Conservation (phyloP, 2,113 vertebrate genomes). For the Myotis davidii region DNA sequence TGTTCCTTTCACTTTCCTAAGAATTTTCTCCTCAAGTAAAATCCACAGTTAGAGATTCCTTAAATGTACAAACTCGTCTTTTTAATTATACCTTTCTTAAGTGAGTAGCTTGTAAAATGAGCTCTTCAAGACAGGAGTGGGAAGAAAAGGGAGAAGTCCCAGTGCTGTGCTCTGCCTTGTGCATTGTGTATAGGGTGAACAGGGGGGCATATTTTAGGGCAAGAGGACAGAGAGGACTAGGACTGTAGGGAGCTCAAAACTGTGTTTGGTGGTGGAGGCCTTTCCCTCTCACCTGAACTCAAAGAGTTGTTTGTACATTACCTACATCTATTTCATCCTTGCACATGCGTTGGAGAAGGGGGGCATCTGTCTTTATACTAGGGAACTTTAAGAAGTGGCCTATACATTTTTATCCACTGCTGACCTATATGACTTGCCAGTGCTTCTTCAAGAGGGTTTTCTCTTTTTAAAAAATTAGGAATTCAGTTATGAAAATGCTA, state of each 20-base stretch:
- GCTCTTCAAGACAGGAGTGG: background rate
- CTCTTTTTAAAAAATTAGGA: background rate
- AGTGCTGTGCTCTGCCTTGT: background rate
- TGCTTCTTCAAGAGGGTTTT: conserved; percentile 7
- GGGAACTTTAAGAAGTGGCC: background rate
- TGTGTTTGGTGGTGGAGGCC: background rate
- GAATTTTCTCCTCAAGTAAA: background rate
- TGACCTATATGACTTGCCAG: background rate
- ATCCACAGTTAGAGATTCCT: background rate
- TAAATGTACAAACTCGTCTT: background rate
- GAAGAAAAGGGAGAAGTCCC: background rate
- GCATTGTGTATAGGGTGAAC: too few relatives aligned
- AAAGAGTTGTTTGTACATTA: background rate
- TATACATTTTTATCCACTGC: background rate
- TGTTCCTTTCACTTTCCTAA: background rate
- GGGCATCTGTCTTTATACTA: background rate
- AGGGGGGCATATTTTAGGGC: background rate
- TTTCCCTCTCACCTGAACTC: background rate
- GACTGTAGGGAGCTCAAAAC: background rate
- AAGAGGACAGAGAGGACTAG: background rate
- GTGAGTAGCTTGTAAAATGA: background rate
- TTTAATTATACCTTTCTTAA: background rate
- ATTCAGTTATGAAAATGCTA: conserved; percentile 12
- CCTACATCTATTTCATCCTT: background rate
- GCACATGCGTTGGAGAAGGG: too few relatives aligned